Conservation (phyloP, 1,140 invertebrate genomes). For the Pseudomyrmex cubaensis region DNA sequence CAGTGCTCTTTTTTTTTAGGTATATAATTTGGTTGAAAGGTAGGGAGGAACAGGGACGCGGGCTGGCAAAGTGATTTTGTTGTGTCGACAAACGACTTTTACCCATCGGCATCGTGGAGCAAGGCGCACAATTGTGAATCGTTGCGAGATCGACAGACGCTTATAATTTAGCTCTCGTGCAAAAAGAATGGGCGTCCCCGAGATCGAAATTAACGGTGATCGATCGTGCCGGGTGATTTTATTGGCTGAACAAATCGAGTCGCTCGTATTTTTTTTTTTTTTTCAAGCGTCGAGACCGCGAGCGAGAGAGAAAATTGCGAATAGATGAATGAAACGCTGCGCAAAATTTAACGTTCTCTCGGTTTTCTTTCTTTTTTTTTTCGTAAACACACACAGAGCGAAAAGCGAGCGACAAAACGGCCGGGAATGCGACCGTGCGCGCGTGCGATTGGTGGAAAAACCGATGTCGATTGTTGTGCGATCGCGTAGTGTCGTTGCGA, state of each 20-base stretch:
- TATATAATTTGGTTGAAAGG: conserved; percentile 36
- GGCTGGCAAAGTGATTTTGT: conserved; percentile 62
- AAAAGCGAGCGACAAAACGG: conserved; percentile 2
- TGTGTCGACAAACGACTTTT: conserved; percentile 60
- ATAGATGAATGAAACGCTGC: conserved; percentile 42
- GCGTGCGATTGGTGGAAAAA: conserved; percentile 13
- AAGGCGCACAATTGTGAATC: conserved; percentile 46
- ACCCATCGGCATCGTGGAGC: background rate
- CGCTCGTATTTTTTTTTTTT: conserved; percentile 24
- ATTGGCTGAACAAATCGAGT: conserved; percentile 55
- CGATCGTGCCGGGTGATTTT: conserved; percentile 60
- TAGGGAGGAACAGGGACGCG: background rate
- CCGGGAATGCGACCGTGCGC: background rate
- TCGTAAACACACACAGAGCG: conserved; percentile 21
- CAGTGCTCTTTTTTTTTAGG: conserved; percentile 12
- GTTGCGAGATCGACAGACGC: conserved; percentile 39
- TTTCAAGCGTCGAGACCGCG: conserved; percentile 12
- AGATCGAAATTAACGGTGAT: conserved; percentile 59
- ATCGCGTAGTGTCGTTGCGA: background rate
- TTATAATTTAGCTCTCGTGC: conserved; percentile 53
- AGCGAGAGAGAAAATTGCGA: conserved; percentile 38
- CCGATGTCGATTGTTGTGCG: background rate
- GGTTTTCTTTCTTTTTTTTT: conserved; percentile 26
- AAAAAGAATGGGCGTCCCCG: conserved; percentile 52
- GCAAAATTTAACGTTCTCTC: conserved; percentile 23